Conservation (phyloP, 2,113 vertebrate genomes). For the Actenoides hombroni region DNA sequence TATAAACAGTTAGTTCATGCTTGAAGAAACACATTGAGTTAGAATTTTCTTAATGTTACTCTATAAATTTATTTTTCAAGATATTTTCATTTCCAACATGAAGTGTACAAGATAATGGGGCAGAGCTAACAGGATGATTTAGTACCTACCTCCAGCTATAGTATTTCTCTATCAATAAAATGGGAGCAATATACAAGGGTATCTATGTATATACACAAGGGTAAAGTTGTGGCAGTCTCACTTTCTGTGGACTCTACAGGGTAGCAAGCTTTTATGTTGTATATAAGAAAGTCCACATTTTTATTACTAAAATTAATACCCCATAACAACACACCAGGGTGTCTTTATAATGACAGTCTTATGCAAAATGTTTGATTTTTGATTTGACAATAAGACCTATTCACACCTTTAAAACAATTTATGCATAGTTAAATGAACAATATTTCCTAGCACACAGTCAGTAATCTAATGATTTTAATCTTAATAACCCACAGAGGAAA, state of each 20-base stretch:
- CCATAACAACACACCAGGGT: neutral
- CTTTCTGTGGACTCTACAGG: neutral
- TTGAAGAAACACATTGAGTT: conserved; percentile 62
- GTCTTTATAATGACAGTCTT: conserved; percentile 34
- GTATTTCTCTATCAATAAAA: conserved; percentile 37
- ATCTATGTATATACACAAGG: too few relatives aligned
- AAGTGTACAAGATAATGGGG: conserved; percentile 54
- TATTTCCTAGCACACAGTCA: neutral
- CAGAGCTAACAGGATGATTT: conserved; percentile 63
- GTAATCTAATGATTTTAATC: conserved; percentile 27
- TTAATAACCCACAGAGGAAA: conserved; percentile 20
- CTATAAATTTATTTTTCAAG: conserved; percentile 61
- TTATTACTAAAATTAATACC: conserved; percentile 33
- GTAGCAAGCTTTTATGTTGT: neutral
- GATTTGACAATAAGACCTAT: conserved; percentile 19
- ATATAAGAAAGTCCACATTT: neutral
- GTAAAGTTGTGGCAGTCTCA: neutral
- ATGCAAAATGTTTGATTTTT: conserved; percentile 56
- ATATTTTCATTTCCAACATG: conserved; percentile 44
- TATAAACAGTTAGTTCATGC: conserved; percentile 45
- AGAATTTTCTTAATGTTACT: conserved; percentile 58
- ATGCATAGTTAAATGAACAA: conserved; percentile 17
- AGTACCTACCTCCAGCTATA: conserved; percentile 14
- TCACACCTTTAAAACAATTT: conserved; percentile 15
- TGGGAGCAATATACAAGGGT: neutral